A percentile compares a stretch with the other conserved stretches of the same genome.
These are phyloP conservation scores for Drosophila mettleri DNA, from an alignment of 2,888 invertebrate genomes.

Conservation along the genomic window DNA sequence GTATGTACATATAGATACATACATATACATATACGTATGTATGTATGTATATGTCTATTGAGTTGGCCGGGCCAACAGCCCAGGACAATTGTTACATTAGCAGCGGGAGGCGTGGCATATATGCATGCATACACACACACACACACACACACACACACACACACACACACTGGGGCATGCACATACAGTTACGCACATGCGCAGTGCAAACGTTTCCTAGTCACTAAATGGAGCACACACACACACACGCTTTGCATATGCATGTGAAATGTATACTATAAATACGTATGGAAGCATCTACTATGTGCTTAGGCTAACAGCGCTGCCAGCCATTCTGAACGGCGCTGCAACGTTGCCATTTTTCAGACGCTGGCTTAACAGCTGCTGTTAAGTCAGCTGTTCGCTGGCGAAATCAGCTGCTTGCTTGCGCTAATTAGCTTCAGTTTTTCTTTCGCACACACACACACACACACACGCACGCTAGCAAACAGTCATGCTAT, in stretches of 20 bases:
- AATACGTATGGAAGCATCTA: background rate
- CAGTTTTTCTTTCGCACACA: background rate
- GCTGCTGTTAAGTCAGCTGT: slow-evolving; percentile 64
- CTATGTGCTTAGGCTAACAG: slow-evolving; percentile 14
- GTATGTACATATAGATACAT: background rate
- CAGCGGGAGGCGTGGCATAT: slow-evolving; percentile 39
- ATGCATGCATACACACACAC: slow-evolving; percentile 1
- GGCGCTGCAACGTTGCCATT: slow-evolving; percentile 40
- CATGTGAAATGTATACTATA: slow-evolving; percentile 7
- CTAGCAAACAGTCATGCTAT: too few species aligned
- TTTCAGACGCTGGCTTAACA: slow-evolving; percentile 45
- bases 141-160: slow-evolving; percentile 36
- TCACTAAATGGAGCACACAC: slow-evolving; percentile 26
- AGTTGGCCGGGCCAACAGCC: slow-evolving; percentile 62
- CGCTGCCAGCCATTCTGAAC: slow-evolving; percentile 13
- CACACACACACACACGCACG: background rate
- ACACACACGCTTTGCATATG: slow-evolving; percentile 7
- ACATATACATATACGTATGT: background rate
- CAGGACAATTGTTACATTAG: slow-evolving; percentile 55
- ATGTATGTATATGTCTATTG: background rate
- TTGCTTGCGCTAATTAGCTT: slow-evolving; percentile 26
- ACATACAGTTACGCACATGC: slow-evolving; percentile 33
- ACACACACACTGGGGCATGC: too few species aligned
- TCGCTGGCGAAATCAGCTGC: slow-evolving; percentile 38
- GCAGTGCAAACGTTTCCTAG: slow-evolving; percentile 54